Conservation (phyloP, 2,797 vertebrate species). For the Alca torda region DNA sequence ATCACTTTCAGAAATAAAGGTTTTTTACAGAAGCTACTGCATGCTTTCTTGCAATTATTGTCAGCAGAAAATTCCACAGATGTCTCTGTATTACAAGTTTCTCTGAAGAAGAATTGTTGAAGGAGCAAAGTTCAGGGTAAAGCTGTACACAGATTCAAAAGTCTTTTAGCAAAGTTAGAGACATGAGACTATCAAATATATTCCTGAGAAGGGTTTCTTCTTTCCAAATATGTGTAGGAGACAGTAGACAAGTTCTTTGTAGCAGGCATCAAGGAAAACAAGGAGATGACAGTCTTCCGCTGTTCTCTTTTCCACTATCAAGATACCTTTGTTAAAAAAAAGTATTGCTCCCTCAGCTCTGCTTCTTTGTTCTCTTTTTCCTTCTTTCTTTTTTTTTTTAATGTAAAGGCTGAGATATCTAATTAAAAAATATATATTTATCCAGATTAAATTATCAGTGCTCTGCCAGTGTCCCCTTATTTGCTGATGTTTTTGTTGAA, state of each 20-base stretch:
- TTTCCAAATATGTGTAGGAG: constrained; percentile 5
- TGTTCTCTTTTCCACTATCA: not conserved
- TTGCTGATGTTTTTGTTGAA: not conserved
- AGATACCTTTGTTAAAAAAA: not conserved
- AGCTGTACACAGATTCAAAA: not conserved
- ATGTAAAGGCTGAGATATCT: not conserved
- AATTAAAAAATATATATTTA: not conserved
- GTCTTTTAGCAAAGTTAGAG: not conserved
- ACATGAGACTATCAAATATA: not conserved
- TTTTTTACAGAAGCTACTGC: not conserved
- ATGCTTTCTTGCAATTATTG: not conserved
- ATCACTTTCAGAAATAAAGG: not conserved
- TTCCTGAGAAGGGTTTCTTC: not conserved
- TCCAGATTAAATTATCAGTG: not conserved
- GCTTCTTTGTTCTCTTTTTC: not conserved
- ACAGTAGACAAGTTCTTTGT: constrained; percentile 36
- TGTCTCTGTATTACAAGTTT: not conserved
- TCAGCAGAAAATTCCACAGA: not conserved
- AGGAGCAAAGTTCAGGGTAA: not conserved
- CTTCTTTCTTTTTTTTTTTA: not conserved
- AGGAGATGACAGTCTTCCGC: constrained; percentile 5
- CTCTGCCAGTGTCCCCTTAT: not conserved
- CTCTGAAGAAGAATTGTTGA: not conserved
- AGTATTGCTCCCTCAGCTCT: not conserved
- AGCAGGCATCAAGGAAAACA: constrained; percentile 13